Evolutionary conservation across 1,140 invertebrate genomes (phyloP).

Genomic region (Magallana angulata): DNA sequence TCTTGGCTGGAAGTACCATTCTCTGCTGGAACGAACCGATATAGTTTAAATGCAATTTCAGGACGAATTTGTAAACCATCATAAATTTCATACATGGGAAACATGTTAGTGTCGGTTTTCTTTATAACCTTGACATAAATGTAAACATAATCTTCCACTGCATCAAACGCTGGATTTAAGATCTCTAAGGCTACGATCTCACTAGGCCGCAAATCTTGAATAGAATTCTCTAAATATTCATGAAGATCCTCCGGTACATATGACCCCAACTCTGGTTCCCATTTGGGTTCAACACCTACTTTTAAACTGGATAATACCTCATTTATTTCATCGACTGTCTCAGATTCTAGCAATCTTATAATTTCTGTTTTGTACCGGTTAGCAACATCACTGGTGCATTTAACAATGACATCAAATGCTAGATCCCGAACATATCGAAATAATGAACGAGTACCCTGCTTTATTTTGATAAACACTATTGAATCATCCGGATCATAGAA

Average conservation of each 20-base stretch:
- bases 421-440: neutral
- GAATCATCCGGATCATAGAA: neutral
- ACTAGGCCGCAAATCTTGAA: neutral
- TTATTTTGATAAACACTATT: neutral
- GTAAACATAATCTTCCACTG: neutral
- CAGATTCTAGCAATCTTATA: neutral
- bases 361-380: neutral
- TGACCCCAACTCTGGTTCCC: constrained; percentile 3
- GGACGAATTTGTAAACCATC: neutral
- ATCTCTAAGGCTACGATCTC: neutral
- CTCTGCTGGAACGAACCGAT: neutral
- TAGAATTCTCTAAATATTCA: neutral
- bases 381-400: neutral
- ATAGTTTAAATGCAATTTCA: constrained; percentile 20
- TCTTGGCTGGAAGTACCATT: neutral
- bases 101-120: neutral
- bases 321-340: neutral
- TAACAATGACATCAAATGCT: neutral
- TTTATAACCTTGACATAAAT: constrained; percentile 3
- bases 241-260: neutral
- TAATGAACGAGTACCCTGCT: neutral
- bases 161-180: neutral
- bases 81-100: neutral
- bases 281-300: neutral
- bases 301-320: neutral